Percentiles rank a stretch among this genome's conserved stretches.
These are phyloP conservation scores for Thumatha senex DNA, from an alignment of 2,888 invertebrate species.

Conservation along the genomic window DNA sequence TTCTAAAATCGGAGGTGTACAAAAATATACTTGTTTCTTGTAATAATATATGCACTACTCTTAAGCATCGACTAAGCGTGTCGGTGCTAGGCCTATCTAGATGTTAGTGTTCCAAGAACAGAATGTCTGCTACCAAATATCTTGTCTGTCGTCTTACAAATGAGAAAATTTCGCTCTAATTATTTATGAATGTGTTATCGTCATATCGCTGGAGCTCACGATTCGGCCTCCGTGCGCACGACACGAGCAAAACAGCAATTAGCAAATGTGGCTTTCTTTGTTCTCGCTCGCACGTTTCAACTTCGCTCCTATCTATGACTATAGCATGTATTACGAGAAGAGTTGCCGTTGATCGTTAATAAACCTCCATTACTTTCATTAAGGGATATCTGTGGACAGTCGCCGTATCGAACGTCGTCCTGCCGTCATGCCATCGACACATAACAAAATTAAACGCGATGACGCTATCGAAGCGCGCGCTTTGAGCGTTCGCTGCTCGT, in stretches of 20 bases:
- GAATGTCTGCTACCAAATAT: slow-evolving; percentile 79
- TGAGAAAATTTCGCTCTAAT: slow-evolving; percentile 84
- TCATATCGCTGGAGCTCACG: slow-evolving; percentile 81
- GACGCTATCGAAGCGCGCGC: slow-evolving; percentile 77
- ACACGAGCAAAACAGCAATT: slow-evolving; percentile 83
- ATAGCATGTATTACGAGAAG: slow-evolving; percentile 62
- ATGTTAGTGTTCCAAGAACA: slow-evolving; percentile 76
- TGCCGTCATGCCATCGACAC: slow-evolving; percentile 77
- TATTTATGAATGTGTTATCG: slow-evolving; percentile 84
- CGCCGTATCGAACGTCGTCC: slow-evolving; percentile 76
- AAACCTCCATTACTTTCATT: slow-evolving; percentile 83
- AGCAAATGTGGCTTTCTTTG: slow-evolving; percentile 83
- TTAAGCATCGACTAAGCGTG: slow-evolving; percentile 67
- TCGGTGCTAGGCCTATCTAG: slow-evolving; percentile 73
- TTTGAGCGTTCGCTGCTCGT: slow-evolving; percentile 52
- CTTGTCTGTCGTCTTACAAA: slow-evolving; percentile 83
- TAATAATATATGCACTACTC: no score
- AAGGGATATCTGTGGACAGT: slow-evolving; percentile 78
- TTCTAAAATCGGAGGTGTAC: no score
- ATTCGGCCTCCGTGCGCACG: slow-evolving; percentile 80
- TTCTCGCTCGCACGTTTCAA: slow-evolving; percentile 79
- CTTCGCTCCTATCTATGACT: slow-evolving; percentile 71
- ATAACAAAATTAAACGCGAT: slow-evolving; percentile 79
- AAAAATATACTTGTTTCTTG: no score
- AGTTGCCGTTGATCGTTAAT: slow-evolving; percentile 75